Conservation (phyloP, 2,888 invertebrate species). For the Meiosimyza decipiens region DNA sequence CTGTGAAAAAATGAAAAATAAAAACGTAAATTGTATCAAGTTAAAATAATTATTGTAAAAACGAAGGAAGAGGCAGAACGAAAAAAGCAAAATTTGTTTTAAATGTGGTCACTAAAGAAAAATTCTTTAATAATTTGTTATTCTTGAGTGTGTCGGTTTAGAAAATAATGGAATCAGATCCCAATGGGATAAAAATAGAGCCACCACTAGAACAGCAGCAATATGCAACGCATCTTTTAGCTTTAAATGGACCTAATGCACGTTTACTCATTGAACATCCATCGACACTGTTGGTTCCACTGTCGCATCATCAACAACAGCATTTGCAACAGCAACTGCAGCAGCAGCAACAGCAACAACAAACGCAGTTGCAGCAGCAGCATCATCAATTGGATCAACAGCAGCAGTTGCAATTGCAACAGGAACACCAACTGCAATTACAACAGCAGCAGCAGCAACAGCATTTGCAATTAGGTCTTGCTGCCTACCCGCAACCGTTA, state of each 20-base stretch:
- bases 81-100: conserved; percentile 14
- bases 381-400: conserved; percentile 43
- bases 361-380: conserved; percentile 45
- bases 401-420: conserved; percentile 53
- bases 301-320: conserved; percentile 57
- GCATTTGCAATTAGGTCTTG: conserved; percentile 47
- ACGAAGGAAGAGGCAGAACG: conserved; percentile 20
- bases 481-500: conserved; percentile 57
- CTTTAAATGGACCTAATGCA: conserved; percentile 65
- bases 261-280: conserved; percentile 64
- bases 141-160: conserved; percentile 42
- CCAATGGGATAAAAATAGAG: conserved; percentile 66
- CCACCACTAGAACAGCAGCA: conserved; percentile 64
- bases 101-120: conserved; percentile 30
- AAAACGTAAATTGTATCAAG: not conserved
- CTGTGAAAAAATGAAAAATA: conserved; percentile 29
- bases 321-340: conserved; percentile 52
- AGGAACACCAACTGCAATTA: conserved; percentile 50
- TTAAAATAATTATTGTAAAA: conserved; percentile 11
- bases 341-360: conserved; percentile 55
- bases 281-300: conserved; percentile 62
- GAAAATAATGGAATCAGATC: conserved; percentile 66
- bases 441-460: conserved; percentile 53
- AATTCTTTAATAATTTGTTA: conserved; percentile 28
- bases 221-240: conserved; percentile 63